phyloP scores from a whole-genome alignment of 2,888 invertebrate genomes.

The Drosophila pseudotakahashii region DNA sequence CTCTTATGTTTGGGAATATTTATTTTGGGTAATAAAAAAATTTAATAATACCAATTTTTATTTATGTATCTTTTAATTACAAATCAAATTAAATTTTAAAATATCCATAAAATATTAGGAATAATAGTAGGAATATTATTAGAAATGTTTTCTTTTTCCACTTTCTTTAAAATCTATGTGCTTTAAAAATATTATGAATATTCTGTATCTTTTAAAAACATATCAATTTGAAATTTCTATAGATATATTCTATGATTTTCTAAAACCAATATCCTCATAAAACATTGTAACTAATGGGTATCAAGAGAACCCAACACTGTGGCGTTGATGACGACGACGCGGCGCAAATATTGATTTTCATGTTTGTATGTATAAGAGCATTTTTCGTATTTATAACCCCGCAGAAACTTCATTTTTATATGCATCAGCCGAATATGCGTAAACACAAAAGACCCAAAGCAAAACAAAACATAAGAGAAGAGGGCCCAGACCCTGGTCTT shows the following conservation, averaged over 20 bases:
- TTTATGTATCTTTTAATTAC: no score
- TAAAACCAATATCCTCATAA: background rate
- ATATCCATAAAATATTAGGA: background rate
- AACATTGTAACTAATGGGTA: background rate
- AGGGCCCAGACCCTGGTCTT: conserved; percentile 41
- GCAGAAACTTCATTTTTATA: conserved; percentile 61
- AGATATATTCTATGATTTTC: no score
- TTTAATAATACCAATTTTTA: no score
- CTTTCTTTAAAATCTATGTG: no score
- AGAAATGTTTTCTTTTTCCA: no score
- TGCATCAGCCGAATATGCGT: conserved; percentile 58
- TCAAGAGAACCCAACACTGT: conserved; percentile 17
- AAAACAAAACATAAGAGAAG: conserved; percentile 13
- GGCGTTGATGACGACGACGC: conserved; percentile 58
- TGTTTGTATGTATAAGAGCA: conserved; percentile 38
- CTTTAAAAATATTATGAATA: background rate
- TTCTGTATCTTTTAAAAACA: no score
- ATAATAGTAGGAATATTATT: no score
- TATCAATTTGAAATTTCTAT: no score
- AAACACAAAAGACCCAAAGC: conserved; percentile 46
- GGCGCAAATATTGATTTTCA: conserved; percentile 74
- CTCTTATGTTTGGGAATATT: no score
- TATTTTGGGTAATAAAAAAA: no score
- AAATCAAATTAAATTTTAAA: background rate
- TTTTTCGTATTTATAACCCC: conserved; percentile 57